Base-by-base conservation (phyloP, 1,140 invertebrate species). In the Neodiprion fabricii region DNA sequence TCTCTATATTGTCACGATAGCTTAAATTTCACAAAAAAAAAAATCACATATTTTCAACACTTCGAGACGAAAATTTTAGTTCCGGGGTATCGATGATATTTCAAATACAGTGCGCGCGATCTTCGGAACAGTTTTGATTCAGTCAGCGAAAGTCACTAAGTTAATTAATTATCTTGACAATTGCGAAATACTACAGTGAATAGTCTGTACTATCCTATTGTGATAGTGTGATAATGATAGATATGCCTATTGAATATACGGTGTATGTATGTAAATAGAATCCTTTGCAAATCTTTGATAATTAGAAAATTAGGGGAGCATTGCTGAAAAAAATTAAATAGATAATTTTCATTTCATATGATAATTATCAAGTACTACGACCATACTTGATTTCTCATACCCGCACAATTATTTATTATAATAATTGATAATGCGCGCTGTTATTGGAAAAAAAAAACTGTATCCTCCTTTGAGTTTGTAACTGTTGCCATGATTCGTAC, bases 231-330 rank as follows among this genome's bases (percentile, higher is more conserved):
- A 77, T 74, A 75, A 75, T 71, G 61, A 75, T 71, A 75, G 47
- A 75, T 7, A 66, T 67, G 40, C 70, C 48, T 49, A 75, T 71
- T 75, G 72, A 74, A 79, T 75, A 76, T 72, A 71, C 77, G 76
- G 72, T 84, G 77, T 83, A 78, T 82, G 79, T 81, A 81, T 84
- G 83, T 84, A 85, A 81, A 84, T 85, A 85, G 75, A 71, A 79
- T 76, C 72, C 73, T 82, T 79, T 79, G 75, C 77, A 79, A 82
- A 80, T 76, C 73, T 78, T 61, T 11, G 53, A 8, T 61, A 75
- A 61, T 61, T 72, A 49, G 71, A 69, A 78, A 69, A 69, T 71
- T 76, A 73, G 67, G 47, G 71, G 70, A 23, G 12, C 74, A 47
- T 40, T 40, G 28, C 28, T 40, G 28, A 40, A 1, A 40, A 40